Evolutionary conservation across 2,888 invertebrate species (phyloP), one percentile per base, ranked within the genome.

Genomic region (Campoletis raptor): DNA sequence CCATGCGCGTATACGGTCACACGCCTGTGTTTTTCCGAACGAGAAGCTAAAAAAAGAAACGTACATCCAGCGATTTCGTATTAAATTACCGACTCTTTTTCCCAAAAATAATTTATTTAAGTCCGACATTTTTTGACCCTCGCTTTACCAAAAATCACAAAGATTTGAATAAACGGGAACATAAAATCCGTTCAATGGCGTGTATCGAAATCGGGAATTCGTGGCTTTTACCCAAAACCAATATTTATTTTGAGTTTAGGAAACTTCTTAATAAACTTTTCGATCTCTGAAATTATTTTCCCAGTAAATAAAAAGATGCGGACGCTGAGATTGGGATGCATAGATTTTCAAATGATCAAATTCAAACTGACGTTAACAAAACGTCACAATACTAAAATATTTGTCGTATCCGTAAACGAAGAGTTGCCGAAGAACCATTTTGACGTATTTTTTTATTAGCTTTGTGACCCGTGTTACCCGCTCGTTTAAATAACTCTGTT

Each of bases 1-100:
- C 89, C 88, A 86, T 88, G 74, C 85, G 81, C 85, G 73, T 82
- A 78, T 78, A 78, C 81, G 69, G 57, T 85, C 78, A 48, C 70
- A 48, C 70, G 66, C 81, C 72, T 45, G 52, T 42, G 18, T 72
- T 81, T 81, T 77, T 54, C 37, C 48, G 73, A 78, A 73, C 42
- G 61, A 48, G 66, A 18, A 18, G 54, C 42, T 40, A 57, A 77
- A 37, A 57, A 69, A 82, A 69, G 73, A 81, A 79, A 74, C 52
- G 67, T 40, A 57, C 57, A 42, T 40, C 42, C 52, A 18, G 42
- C 8, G 42, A 79, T 36, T 79, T 45, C 69, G 61, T 30, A 82
- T 85, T 76, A 74, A 79, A 82, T 82, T 81, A 78, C 81, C 24
- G 21, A 54, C 78, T 79, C 52, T 21, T 36, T 61, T n/a, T 18